These are phyloP conservation scores for Corynorhinus townsendii DNA, from an alignment of 2,113 vertebrate genomes.

Conservation along the genomic window DNA sequence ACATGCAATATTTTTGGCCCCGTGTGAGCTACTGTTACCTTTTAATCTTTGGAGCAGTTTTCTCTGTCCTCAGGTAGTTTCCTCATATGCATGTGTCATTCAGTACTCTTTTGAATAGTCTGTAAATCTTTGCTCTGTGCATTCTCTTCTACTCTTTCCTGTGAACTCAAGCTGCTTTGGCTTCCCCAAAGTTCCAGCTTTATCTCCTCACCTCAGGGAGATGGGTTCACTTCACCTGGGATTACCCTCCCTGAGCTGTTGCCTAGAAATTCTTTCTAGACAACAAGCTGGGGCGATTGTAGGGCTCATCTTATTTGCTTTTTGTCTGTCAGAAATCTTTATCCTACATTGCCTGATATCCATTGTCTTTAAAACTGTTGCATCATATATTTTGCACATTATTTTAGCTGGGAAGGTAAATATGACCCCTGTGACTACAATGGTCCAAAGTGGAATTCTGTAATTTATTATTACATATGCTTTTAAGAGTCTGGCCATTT, in stretches of 20 bases:
- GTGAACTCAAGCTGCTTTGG: not conserved
- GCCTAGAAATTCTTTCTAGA: not conserved
- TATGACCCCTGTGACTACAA: not conserved
- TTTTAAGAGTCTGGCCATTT: constrained; percentile 11
- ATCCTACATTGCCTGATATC: not conserved
- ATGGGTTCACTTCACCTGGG: not conserved
- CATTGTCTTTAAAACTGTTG: not conserved
- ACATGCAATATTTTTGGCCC: not conserved
- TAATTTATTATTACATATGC: not conserved
- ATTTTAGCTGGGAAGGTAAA: constrained; percentile 11
- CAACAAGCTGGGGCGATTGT: not conserved
- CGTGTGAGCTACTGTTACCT: not conserved
- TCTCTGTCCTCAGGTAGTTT: constrained; percentile 14
- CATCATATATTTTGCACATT: not conserved
- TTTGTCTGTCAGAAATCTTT: not conserved
- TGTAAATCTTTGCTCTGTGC: not conserved
- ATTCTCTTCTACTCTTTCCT: not conserved
- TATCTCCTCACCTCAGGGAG: not conserved
- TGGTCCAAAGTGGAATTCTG: not conserved
- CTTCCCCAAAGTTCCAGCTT: not conserved
- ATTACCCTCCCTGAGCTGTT: not conserved
- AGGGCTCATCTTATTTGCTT: not conserved
- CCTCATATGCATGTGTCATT: not conserved
- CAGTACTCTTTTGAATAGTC: not conserved
- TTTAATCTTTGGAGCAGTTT: not conserved